A percentile compares a stretch with the other conserved stretches of the same genome.
phyloP scores from a whole-genome alignment of 2,888 invertebrate species.

The Diplolepis rosae region DNA sequence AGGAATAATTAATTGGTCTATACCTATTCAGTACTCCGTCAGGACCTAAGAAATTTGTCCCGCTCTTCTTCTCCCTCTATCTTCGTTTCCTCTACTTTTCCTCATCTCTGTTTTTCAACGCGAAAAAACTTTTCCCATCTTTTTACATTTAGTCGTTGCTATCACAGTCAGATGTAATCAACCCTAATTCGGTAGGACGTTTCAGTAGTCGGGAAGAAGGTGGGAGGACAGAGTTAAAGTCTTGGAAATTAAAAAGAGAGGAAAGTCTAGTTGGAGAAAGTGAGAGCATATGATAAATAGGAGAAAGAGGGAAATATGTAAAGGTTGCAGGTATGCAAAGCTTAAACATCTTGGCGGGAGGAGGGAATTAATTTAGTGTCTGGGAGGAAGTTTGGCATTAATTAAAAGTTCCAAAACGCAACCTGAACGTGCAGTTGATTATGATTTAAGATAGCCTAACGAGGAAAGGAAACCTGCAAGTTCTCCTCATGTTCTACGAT shows the following conservation, averaged over 20 bases:
- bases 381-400: conserved; percentile 30
- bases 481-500: neutral
- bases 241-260: neutral
- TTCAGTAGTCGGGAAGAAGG: neutral
- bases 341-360: neutral
- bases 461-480: conserved; percentile 7
- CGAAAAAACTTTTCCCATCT: conserved; percentile 20
- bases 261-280: neutral
- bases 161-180: conserved; percentile 14
- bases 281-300: neutral
- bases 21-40: conserved; percentile 49
- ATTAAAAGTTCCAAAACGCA: conserved; percentile 36
- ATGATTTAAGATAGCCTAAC: conserved; percentile 31
- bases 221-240: neutral
- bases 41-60: conserved; percentile 43
- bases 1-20: conserved; percentile 59
- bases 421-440: conserved; percentile 31
- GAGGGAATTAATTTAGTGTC: conserved; percentile 32
- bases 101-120: neutral
- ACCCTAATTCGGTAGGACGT: conserved; percentile 1
- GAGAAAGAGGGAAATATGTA: neutral
- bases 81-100: conserved; percentile 6
- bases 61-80: neutral
- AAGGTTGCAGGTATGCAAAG: neutral
- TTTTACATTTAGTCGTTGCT: conserved; percentile 12